Base-by-base conservation (phyloP, 2,113 vertebrate species). In the Epinephelus moara region DNA sequence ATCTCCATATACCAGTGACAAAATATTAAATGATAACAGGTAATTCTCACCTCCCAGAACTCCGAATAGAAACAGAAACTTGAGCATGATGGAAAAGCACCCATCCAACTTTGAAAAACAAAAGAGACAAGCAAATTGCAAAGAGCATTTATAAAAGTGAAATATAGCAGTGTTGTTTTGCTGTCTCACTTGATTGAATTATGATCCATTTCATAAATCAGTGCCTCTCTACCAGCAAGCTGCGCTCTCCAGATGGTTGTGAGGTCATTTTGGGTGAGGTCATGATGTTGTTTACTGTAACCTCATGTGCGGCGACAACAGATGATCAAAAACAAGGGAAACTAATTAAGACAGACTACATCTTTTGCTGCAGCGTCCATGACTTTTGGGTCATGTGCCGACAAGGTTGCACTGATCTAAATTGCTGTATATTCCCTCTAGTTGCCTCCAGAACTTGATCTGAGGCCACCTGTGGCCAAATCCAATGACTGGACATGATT, bases 41-140 rank as follows among this genome's bases (percentile, higher is more conserved):
- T 53, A 61, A 60, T 49, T 70, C 89, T 92, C 50, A 95, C 94
- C 91, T 93, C 85, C 93, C 42, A 95, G 78, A 6, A 92, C 53
- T 72, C 91, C 87, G 61, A 6, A 91, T 14, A 90, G 57, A 81
- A 93, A 85, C 86, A 94, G 80, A 79, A 56, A 80, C 33, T 81
- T 91, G 74, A 92, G 49, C 93, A 94, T 95, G 85, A 87, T 91
- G 92, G 56, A 78, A 62, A 56, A 66, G 67, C 55, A 37, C 42
- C 67, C 83, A 85, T 91, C 56, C 87, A 92, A 62, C 88, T 93
- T 23, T n/a, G n/a, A 33, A 74, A 37, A 59, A 69, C 14, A 23
- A 21, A 71, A 53, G 50, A 25, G 50, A 21, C 55, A 57, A 69
- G 1, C 14, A 14, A 15, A 61, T 70, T 45, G 25, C 1, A 40